A percentile compares a stretch with the other conserved stretches of the same genome.
Conservation (phyloP, 2,113 vertebrate species). For the Melospiza melodia region DNA sequence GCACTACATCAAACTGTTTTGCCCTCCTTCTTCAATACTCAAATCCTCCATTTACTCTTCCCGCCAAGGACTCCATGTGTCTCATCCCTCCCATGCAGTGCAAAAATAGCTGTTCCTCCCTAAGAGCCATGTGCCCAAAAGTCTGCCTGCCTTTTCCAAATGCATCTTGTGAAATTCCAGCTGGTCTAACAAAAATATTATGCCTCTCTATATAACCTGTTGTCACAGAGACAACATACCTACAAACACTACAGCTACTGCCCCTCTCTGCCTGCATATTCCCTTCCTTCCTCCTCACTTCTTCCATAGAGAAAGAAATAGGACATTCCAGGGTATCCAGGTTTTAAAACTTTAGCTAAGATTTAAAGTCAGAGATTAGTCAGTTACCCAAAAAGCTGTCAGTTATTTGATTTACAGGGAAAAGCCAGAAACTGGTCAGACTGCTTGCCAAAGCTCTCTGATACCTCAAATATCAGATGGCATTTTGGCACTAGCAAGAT, state of each 20-base stretch:
- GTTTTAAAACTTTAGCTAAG: neutral
- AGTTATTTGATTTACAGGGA: neutral
- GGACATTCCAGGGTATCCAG: neutral
- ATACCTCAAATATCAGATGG: neutral
- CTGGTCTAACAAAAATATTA: constrained; percentile 44
- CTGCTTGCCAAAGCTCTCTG: neutral
- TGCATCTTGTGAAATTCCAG: constrained; percentile 7
- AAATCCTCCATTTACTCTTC: neutral
- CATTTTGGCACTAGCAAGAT: neutral
- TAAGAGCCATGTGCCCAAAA: neutral
- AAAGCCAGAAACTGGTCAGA: neutral
- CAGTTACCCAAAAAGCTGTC: neutral
- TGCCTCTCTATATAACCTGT: neutral
- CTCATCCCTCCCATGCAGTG: neutral
- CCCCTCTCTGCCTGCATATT: neutral
- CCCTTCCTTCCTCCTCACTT: neutral
- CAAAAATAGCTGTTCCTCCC: constrained; percentile 41
- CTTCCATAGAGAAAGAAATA: neutral
- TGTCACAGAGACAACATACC: neutral
- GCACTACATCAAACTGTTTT: neutral
- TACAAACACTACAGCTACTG: neutral
- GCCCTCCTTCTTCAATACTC: neutral
- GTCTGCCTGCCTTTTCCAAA: constrained; percentile 24
- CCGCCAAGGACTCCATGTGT: neutral
- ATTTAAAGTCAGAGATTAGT: neutral